phyloP scores from a whole-genome alignment of 2,888 invertebrate genomes.

The Sinopyrophorus schimmeli region DNA sequence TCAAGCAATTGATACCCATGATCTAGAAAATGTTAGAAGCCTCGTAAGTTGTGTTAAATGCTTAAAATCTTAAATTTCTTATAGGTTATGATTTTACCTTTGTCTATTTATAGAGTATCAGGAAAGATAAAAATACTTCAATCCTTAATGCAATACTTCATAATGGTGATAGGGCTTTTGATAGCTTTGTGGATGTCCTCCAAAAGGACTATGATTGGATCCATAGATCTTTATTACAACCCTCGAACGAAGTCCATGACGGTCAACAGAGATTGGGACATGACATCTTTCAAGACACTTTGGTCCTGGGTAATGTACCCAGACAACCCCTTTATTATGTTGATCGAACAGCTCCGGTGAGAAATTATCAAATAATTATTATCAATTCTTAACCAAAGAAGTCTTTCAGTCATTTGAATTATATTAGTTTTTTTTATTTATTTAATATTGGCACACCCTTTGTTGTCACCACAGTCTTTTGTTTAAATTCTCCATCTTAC shows the following conservation, averaged over 20 bases:
- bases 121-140: conserved; percentile 53
- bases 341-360: conserved; percentile 58
- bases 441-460: no score
- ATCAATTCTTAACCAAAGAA: no score
- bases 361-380: no score
- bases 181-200: conserved; percentile 60
- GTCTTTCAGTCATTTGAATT: no score
- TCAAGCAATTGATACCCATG: conserved; percentile 34
- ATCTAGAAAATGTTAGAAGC: conserved; percentile 35
- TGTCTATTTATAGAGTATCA: conserved; percentile 51
- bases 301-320: conserved; percentile 63
- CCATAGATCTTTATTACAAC: conserved; percentile 56
- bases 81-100: conserved; percentile 21
- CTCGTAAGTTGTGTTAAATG: conserved; percentile 29
- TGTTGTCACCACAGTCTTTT: conserved; percentile 3
- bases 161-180: conserved; percentile 57
- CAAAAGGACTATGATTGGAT: conserved; percentile 63
- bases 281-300: conserved; percentile 52
- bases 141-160: conserved; percentile 55
- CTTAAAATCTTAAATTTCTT: conserved; percentile 10
- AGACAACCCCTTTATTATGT: conserved; percentile 61
- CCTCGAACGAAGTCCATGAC: conserved; percentile 41
- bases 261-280: conserved; percentile 59
- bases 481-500: conserved; percentile 10
- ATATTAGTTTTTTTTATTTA: no score